These are phyloP conservation scores for Conomelus anceps DNA, from an alignment of 2,888 invertebrate species.

Conservation along the genomic window DNA sequence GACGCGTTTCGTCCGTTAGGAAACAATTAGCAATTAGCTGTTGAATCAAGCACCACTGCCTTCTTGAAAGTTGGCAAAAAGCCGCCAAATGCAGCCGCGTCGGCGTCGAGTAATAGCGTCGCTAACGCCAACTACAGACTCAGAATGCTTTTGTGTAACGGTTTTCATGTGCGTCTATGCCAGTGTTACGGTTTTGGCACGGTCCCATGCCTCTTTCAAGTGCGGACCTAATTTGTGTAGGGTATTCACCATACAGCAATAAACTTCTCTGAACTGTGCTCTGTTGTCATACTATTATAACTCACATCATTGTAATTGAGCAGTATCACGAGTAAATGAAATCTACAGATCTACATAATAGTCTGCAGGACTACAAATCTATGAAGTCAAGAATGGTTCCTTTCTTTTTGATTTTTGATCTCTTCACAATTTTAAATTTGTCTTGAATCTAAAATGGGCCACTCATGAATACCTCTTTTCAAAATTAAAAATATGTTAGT, in stretches of 20 bases:
- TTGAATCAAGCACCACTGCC: background rate
- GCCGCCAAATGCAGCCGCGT: background rate
- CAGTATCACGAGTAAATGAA: background rate
- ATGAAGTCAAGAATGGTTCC: too few species aligned
- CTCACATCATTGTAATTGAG: background rate
- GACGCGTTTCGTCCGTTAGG: background rate
- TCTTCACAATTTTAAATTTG: too few species aligned
- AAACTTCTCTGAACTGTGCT: background rate
- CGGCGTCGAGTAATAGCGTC: background rate
- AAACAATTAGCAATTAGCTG: too few species aligned
- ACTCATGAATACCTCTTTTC: too few species aligned
- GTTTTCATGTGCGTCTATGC: background rate
- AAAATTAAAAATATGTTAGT: too few species aligned
- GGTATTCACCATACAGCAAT: background rate
- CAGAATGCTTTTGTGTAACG: background rate
- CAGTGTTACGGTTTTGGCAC: background rate
- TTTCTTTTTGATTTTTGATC: too few species aligned
- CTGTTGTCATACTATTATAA: background rate
- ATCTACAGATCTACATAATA: background rate
- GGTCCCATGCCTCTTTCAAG: background rate
- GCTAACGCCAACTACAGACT: background rate
- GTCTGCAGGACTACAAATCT: too few species aligned
- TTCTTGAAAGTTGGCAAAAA: background rate
- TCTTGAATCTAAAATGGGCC: too few species aligned
- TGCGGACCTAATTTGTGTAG: background rate